A percentile compares a stretch with the other conserved stretches of the same genome.
These are phyloP conservation scores for Zygogramma bicolorata DNA, from an alignment of 2,888 invertebrate genomes.

Conservation along the genomic window DNA sequence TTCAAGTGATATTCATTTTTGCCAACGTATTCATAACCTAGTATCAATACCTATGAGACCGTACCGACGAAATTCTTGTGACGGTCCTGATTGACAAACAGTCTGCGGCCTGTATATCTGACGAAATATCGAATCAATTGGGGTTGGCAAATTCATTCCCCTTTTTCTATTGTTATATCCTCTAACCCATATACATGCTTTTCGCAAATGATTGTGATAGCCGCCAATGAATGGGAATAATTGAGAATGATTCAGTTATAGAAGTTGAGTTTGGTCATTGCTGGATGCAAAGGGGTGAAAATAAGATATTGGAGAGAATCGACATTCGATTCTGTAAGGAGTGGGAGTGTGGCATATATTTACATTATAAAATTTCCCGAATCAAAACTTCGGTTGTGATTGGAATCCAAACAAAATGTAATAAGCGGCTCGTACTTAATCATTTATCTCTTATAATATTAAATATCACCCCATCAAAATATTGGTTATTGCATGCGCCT, in stretches of 20 bases:
- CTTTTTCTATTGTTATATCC: slow-evolving; percentile 1
- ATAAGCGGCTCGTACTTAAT: no score
- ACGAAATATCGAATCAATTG: slow-evolving; percentile 7
- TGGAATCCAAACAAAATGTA: no score
- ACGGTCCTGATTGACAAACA: slow-evolving; percentile 6
- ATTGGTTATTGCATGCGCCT: no score
- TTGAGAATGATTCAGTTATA: background rate
- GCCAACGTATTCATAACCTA: no score
- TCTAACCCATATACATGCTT: slow-evolving; percentile 19
- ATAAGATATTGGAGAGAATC: no score
- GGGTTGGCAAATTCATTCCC: slow-evolving; percentile 22
- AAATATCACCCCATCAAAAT: no score
- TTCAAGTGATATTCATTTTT: no score
- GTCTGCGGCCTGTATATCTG: background rate
- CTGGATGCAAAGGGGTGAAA: background rate
- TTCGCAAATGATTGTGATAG: background rate
- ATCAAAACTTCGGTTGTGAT: no score
- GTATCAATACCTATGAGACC: background rate
- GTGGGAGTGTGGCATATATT: no score
- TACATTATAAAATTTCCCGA: no score
- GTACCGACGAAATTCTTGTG: background rate
- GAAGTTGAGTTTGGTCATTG: background rate
- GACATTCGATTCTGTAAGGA: no score
- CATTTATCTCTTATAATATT: no score
- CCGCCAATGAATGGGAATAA: background rate